These are phyloP conservation scores for Coenonympha arcania DNA, from an alignment of 2,888 invertebrate species.

Conservation along the genomic window DNA sequence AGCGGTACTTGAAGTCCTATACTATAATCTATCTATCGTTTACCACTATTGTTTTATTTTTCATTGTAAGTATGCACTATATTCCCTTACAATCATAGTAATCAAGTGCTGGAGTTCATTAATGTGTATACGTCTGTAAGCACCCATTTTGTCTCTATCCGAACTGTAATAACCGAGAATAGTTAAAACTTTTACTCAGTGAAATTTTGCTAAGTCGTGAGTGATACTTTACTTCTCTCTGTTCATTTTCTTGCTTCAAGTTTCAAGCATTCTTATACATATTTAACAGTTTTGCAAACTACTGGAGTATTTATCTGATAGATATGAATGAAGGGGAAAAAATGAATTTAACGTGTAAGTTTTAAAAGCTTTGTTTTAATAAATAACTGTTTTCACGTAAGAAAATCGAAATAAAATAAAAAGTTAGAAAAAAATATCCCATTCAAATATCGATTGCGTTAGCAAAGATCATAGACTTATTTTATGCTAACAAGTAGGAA, in stretches of 20 bases:
- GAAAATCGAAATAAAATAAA: too few relatives aligned
- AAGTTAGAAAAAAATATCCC: not conserved
- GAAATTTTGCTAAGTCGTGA: too few relatives aligned
- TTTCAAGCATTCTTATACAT: constrained; percentile 52
- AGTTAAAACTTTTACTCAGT: too few relatives aligned
- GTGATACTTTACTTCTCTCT: constrained; percentile 39
- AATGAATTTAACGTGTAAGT: not conserved
- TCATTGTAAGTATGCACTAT: too few relatives aligned
- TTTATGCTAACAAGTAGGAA: constrained; percentile 3
- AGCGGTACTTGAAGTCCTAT: too few relatives aligned
- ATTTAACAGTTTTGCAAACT: constrained; percentile 45
- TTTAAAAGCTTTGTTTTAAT: not conserved
- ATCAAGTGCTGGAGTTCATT: too few relatives aligned
- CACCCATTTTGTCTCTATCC: too few relatives aligned
- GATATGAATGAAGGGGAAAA: not conserved
- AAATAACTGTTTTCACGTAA: not conserved
- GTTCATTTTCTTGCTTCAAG: constrained; percentile 40
- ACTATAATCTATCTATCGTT: too few relatives aligned
- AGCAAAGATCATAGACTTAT: not conserved
- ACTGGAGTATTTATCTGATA: constrained; percentile 36
- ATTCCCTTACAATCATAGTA: too few relatives aligned
- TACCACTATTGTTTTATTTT: too few relatives aligned
- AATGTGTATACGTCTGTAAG: too few relatives aligned
- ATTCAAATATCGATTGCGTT: constrained; percentile 1
- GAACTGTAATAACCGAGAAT: too few relatives aligned